These are phyloP conservation scores for Sisyra nigra DNA, from an alignment of 2,888 invertebrate genomes.

Conservation along the genomic window DNA sequence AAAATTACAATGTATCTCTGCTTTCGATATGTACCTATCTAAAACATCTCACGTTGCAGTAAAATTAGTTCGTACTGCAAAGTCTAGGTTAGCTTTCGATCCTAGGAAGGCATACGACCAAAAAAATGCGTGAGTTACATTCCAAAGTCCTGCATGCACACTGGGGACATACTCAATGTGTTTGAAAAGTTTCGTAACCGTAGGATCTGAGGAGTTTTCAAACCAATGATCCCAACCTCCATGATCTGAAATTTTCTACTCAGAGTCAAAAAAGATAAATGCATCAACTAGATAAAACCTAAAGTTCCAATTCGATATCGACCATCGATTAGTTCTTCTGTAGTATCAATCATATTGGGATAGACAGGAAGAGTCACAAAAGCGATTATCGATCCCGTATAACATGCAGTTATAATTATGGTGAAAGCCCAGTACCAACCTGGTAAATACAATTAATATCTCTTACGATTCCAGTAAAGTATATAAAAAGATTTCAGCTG, in stretches of 20 bases:
- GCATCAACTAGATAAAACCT: conserved; percentile 30
- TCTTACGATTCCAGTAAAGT: no score
- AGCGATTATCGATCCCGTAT: conserved; percentile 71
- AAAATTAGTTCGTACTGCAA: conserved; percentile 55
- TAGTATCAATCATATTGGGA: conserved; percentile 55
- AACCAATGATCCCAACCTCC: conserved; percentile 67
- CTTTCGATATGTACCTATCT: background rate
- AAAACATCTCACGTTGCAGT: conserved; percentile 33
- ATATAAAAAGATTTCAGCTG: background rate
- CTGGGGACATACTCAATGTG: conserved; percentile 50
- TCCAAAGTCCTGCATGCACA: conserved; percentile 49
- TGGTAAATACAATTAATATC: conserved; percentile 18
- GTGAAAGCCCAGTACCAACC: conserved; percentile 76
- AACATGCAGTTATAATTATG: conserved; percentile 68
- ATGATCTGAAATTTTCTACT: conserved; percentile 32
- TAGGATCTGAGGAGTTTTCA: conserved; percentile 45
- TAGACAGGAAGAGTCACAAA: conserved; percentile 66
- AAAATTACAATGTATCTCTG: background rate
- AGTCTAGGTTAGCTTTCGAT: conserved; percentile 53
- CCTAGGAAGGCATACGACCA: conserved; percentile 67
- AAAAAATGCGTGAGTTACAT: conserved; percentile 58
- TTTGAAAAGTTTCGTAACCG: conserved; percentile 41
- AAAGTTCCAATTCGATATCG: conserved; percentile 57
- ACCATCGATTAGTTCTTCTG: conserved; percentile 44
- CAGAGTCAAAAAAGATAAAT: background rate